A percentile compares a stretch with the other conserved stretches of the same genome.
Evolutionary conservation across 2,888 invertebrate species (phyloP).

Genomic region (Cheilosia pagana): DNA sequence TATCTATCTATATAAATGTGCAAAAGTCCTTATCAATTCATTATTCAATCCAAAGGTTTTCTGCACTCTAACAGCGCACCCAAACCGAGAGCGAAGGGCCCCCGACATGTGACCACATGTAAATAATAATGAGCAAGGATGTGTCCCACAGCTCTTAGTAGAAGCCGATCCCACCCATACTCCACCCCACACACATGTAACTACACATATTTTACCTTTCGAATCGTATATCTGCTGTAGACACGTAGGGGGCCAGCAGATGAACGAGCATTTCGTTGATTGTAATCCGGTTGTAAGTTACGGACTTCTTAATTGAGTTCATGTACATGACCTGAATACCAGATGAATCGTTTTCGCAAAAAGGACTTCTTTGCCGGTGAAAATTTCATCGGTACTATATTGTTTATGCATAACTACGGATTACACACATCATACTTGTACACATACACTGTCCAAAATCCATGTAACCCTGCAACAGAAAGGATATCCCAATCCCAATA

Average conservation of each 20-base stretch:
- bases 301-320: constrained; percentile 75
- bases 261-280: constrained; percentile 66
- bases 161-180: neutral
- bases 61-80: neutral
- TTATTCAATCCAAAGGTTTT: constrained; percentile 55
- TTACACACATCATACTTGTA: constrained; percentile 21
- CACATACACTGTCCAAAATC: constrained; percentile 1
- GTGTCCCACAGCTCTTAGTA: neutral
- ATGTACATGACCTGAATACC: constrained; percentile 71
- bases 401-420: constrained; percentile 69
- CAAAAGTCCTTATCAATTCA: constrained; percentile 63
- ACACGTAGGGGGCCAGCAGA: constrained; percentile 35
- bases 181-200: neutral
- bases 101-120: constrained; percentile 40
- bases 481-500: constrained; percentile 20
- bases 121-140: constrained; percentile 57
- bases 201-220: constrained; percentile 44
- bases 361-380: constrained; percentile 48
- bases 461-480: neutral
- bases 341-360: constrained; percentile 63
- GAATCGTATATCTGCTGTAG: constrained; percentile 10
- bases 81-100: neutral
- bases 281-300: constrained; percentile 74
- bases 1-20: neutral
- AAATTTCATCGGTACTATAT: constrained; percentile 68